A percentile compares a stretch with the other conserved stretches of the same genome.
These are phyloP conservation scores for Acronicta psi DNA, from an alignment of 2,888 invertebrate species.

Conservation along the genomic window DNA sequence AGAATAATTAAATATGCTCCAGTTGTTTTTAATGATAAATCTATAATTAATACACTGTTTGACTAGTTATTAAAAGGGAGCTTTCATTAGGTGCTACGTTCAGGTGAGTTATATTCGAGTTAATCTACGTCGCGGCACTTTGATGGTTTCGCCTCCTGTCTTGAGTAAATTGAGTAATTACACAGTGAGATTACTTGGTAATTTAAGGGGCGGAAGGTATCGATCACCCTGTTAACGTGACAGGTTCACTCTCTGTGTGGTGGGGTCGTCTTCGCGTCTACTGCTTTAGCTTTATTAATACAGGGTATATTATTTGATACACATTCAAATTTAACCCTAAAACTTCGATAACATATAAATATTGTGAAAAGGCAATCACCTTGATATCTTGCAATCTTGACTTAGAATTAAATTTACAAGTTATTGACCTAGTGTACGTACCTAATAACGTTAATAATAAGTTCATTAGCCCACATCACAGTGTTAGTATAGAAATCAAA, in stretches of 20 bases:
- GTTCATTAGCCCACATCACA: constrained; percentile 26
- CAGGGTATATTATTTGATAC: constrained; percentile 1
- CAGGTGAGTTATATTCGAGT: constrained; percentile 59
- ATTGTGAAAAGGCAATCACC: constrained; percentile 1
- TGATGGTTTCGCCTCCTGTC: constrained; percentile 76
- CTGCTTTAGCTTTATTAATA: constrained; percentile 10
- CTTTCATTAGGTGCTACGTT: constrained; percentile 64
- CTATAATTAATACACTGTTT: constrained; percentile 42
- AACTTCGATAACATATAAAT: background rate
- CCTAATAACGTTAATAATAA: background rate
- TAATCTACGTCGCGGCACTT: constrained; percentile 72
- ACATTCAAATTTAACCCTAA: background rate
- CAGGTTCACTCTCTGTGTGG: constrained; percentile 45
- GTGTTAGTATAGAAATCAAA: constrained; percentile 5
- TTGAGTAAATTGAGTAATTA: constrained; percentile 85
- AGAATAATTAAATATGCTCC: constrained; percentile 2
- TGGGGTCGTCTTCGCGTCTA: constrained; percentile 33
- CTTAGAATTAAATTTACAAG: too few species aligned
- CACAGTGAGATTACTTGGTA: constrained; percentile 78
- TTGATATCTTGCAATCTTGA: background rate
- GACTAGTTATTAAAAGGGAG: constrained; percentile 44
- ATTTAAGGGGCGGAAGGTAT: constrained; percentile 77
- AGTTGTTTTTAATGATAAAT: constrained; percentile 9
- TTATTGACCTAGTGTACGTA: too few species aligned
- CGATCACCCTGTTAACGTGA: constrained; percentile 71